Evolutionary conservation across 2,113 vertebrate genomes (phyloP).

Genomic region (Polypterus bichir): DNA sequence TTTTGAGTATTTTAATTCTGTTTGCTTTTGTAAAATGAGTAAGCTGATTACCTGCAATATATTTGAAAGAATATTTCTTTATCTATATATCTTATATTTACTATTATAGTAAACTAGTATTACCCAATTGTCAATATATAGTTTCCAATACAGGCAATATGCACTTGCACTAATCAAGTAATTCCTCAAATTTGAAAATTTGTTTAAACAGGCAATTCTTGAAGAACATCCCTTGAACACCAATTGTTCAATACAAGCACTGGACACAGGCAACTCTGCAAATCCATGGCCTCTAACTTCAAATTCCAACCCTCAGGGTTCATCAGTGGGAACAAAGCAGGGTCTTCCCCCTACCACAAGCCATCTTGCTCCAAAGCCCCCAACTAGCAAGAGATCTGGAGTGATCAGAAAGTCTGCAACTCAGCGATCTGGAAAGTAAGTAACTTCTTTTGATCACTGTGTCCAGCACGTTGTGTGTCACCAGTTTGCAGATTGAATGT

Average conservation of each 20-base stretch:
- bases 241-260: conserved; percentile 25
- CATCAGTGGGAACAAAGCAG: conserved; percentile 38
- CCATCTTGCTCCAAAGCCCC: conserved; percentile 59
- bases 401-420: conserved; percentile 50
- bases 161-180: neutral
- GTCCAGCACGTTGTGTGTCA: no score
- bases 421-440: conserved; percentile 75
- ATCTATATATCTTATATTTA: no score
- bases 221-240: conserved; percentile 41
- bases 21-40: no score
- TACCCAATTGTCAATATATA: no score
- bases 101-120: no score
- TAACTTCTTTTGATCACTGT: conserved; percentile 1
- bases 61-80: no score
- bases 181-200: conserved; percentile 12
- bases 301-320: conserved; percentile 39
- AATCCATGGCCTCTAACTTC: conserved; percentile 39
- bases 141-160: no score
- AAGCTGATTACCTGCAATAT: no score
- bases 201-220: conserved; percentile 49
- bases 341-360: conserved; percentile 35
- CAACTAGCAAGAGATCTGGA: conserved; percentile 49
- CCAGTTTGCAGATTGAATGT: no score
- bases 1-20: no score
- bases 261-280: conserved; percentile 33